phyloP scores from a whole-genome alignment of 2,797 vertebrate species.

The Miichthys miiuy region DNA sequence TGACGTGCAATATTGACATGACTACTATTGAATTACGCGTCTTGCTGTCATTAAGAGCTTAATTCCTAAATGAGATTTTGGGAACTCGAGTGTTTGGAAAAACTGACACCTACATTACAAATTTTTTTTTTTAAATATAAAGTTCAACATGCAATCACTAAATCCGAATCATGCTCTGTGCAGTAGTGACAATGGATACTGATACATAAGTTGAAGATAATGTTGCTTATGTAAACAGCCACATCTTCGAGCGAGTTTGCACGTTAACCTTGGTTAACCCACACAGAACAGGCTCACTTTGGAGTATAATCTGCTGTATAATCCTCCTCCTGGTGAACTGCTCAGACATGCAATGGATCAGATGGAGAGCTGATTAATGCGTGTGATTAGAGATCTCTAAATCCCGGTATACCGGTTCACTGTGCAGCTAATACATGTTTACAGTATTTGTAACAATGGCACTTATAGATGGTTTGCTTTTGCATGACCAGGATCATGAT shows the following conservation, averaged over 20 bases:
- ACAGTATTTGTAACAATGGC: constrained; percentile 64
- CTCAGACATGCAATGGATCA: constrained; percentile 78
- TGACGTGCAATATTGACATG: constrained; percentile 59
- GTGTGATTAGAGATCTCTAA: constrained; percentile 78
- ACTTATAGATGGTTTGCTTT: constrained; percentile 19
- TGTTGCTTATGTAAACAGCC: constrained; percentile 20
- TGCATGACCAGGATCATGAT: constrained; percentile 26
- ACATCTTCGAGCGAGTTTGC: constrained; percentile 39
- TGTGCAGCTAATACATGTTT: constrained; percentile 74
- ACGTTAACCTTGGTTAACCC: constrained; percentile 23
- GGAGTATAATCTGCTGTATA: constrained; percentile 73
- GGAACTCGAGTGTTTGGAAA: constrained; percentile 56
- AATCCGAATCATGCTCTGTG: neutral
- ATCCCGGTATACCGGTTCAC: constrained; percentile 52
- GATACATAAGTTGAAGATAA: no score
- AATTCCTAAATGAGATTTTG: constrained; percentile 39
- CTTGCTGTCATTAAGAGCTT: constrained; percentile 51
- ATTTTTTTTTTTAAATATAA: neutral
- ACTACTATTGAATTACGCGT: constrained; percentile 61
- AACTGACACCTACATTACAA: constrained; percentile 32
- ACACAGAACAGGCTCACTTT: constrained; percentile 29
- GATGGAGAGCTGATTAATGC: constrained; percentile 84
- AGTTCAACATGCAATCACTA: neutral
- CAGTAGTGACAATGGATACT: neutral
- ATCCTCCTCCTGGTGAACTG: constrained; percentile 74